A percentile compares a stretch with the other conserved stretches of the same genome.
Evolutionary conservation across 1,140 invertebrate genomes (phyloP).

Genomic region (Melitaea cinxia): DNA sequence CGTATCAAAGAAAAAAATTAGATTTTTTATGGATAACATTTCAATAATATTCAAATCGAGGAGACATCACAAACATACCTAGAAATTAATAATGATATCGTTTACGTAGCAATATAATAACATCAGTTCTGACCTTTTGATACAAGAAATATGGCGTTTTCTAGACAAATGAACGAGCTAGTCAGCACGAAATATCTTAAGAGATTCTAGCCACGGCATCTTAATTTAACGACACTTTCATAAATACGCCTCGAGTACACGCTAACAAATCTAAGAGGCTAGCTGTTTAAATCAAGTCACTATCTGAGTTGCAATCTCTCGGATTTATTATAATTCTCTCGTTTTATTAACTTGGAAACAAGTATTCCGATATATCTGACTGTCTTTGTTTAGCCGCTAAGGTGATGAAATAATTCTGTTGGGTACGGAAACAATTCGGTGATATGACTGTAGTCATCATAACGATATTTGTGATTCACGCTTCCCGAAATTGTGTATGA

Average conservation of each 20-base stretch:
- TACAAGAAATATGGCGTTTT: slow-evolving; percentile 20
- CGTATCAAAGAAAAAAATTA: too few species aligned
- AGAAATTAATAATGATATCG: background rate
- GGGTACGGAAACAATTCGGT: background rate
- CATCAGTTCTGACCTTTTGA: slow-evolving; percentile 24
- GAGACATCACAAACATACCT: background rate
- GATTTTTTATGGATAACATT: too few species aligned
- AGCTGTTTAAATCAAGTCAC: slow-evolving; percentile 66
- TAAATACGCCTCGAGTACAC: slow-evolving; percentile 53
- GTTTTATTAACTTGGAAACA: slow-evolving; percentile 39
- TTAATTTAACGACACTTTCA: slow-evolving; percentile 48
- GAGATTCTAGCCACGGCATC: slow-evolving; percentile 41
- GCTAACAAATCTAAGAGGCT: slow-evolving; percentile 56
- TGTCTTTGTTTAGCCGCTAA: slow-evolving; percentile 23
- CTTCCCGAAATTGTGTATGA: background rate
- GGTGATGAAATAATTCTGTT: slow-evolving; percentile 15
- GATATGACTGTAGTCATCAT: background rate
- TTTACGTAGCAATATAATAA: slow-evolving; percentile 12
- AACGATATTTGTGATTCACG: background rate
- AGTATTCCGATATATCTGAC: slow-evolving; percentile 16
- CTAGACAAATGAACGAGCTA: slow-evolving; percentile 27
- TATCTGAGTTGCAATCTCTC: slow-evolving; percentile 59
- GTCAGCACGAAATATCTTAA: slow-evolving; percentile 37
- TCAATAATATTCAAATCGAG: too few species aligned
- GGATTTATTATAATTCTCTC: slow-evolving; percentile 43